Base-by-base conservation (phyloP, 1,140 invertebrate genomes). In the Aphis gossypii region DNA sequence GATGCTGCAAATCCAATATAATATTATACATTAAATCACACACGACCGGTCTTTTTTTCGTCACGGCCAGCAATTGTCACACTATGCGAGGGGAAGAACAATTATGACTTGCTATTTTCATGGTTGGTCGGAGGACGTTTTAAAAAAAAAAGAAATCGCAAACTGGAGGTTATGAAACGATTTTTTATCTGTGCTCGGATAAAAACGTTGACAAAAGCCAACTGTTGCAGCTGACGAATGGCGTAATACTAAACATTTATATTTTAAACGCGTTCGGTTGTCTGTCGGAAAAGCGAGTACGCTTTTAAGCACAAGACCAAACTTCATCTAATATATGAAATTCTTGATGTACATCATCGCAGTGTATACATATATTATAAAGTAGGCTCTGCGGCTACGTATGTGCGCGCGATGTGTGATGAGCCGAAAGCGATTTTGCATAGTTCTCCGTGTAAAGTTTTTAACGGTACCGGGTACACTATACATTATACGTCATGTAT, bases 401-500 rank as follows among this genome's bases (percentile, higher is more conserved):
- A 30, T 76, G n/a, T 14, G n/a, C 18, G 14, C 30, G 25, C 5
- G 60, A 68, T 68, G 11, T 76, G n/a, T 76, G 60, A 76, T 76
- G 60, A 76, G 60, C 60, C 60, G 60, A 76, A n/a, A 76, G 60
- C 60, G 60, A 76, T 76, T 76, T 76, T n/a, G 60, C 30, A 18
- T n/a, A 76, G 30, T n/a, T 76, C 11, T n/a, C 60, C 5, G n/a
- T 11, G 30, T n/a, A 76, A 76, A 76, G 60, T 76, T 76, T 68
- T n/a, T 76, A n/a, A 76, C 60, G n/a, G 60, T 11, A n/a, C n/a
- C n/a, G n/a, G n/a, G n/a, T n/a, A 14, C 18, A 2, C 60, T 76
- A 76, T 60, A 76, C 18, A 76, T 76, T 76, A 76, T n/a, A 76
- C 60, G n/a, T n/a, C 60, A 76, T 76, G 60, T 76, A n/a, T 76